Evolutionary conservation across 2,113 vertebrate genomes (phyloP).

Genomic region (Aptenodytes forsteri): DNA sequence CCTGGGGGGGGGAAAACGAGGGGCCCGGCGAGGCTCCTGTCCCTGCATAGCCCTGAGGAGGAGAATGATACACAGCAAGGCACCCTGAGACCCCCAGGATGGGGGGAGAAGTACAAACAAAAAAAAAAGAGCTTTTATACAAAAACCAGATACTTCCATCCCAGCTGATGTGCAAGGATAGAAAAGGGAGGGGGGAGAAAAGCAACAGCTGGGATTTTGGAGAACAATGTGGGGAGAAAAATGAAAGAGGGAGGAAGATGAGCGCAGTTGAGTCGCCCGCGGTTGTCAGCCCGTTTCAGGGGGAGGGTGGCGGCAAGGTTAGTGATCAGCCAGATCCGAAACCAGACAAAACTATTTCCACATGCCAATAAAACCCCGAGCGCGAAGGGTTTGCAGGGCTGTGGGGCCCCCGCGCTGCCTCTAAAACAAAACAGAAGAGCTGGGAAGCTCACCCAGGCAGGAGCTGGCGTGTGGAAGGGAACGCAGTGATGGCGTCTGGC

Average conservation of each 20-base stretch:
- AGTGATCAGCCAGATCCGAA: constrained; percentile 23
- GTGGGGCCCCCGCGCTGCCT: not conserved
- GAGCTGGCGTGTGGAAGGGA: not conserved
- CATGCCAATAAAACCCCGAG: constrained; percentile 12
- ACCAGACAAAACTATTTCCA: constrained; percentile 51
- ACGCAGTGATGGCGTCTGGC: not conserved
- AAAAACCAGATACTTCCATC: not conserved
- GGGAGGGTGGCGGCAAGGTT: not conserved
- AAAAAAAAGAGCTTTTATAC: not conserved
- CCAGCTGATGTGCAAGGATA: not conserved
- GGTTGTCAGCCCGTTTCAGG: not conserved
- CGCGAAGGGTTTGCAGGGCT: not conserved
- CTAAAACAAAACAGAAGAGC: constrained; percentile 36
- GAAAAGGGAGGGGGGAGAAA: not conserved
- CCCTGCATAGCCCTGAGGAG: rapidly evolving
- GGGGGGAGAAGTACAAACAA: not conserved
- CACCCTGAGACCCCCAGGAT: too few species aligned
- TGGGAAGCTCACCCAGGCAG: not conserved
- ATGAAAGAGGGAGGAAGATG: not conserved
- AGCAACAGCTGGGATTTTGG: not conserved
- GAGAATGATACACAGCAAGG: not conserved
- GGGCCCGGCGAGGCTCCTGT: not conserved
- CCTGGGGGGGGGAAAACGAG: not conserved
- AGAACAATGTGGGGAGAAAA: not conserved
- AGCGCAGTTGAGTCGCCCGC: not conserved